These are phyloP conservation scores for Sinohyriopsis cumingii DNA, from an alignment of 2,888 invertebrate species.

Conservation along the genomic window DNA sequence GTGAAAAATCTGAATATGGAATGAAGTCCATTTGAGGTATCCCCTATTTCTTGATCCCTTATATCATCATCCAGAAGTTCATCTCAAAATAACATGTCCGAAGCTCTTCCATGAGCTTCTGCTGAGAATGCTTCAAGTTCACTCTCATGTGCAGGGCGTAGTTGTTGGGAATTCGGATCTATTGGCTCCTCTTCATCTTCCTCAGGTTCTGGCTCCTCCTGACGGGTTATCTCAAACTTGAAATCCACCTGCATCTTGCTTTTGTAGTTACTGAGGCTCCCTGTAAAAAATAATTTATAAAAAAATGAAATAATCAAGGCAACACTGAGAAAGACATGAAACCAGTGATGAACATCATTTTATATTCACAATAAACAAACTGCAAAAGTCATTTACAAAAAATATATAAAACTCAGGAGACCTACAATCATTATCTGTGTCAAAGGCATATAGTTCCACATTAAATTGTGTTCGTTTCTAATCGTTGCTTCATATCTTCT, in stretches of 20 bases:
- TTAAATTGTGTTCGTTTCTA: no score
- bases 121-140: constrained; percentile 54
- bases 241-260: constrained; percentile 57
- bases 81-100: constrained; percentile 56
- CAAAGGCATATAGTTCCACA: no score
- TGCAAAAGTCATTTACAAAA: no score
- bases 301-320: neutral
- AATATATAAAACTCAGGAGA: no score
- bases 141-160: constrained; percentile 54
- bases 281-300: constrained; percentile 27
- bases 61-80: constrained; percentile 3
- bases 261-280: constrained; percentile 51
- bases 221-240: constrained; percentile 47
- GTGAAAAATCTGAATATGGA: no score
- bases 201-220: constrained; percentile 4
- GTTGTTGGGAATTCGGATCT: constrained; percentile 25
- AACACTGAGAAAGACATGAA: no score
- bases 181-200: no score
- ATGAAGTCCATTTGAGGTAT: neutral
- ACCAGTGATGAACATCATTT: no score
- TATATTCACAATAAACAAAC: no score
- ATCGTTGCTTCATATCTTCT: no score
- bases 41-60: neutral
- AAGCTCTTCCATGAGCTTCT: constrained; percentile 37
- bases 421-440: no score